Conservation (phyloP, 2,888 invertebrate species). For the Trileptium ribeirensis region DNA sequence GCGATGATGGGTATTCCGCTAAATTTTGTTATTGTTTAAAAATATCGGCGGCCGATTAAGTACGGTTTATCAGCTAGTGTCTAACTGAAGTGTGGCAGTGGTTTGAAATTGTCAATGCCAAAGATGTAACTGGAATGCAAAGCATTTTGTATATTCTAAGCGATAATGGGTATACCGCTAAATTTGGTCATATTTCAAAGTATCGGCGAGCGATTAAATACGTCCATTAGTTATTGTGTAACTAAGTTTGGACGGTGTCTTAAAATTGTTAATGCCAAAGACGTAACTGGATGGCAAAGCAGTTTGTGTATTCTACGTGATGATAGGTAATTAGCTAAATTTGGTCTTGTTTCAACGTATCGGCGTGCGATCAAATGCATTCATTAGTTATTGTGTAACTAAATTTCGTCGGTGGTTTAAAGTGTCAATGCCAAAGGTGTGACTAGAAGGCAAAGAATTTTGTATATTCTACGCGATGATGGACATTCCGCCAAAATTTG, state of each 20-base stretch:
- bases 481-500: constrained; percentile 82
- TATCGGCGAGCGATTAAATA: constrained; percentile 92
- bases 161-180: constrained; percentile 80
- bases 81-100: constrained; percentile 17
- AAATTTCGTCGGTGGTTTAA: constrained; percentile 20
- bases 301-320: no score
- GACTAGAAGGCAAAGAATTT: constrained; percentile 90
- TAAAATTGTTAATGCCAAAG: constrained; percentile 40
- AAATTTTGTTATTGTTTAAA: constrained; percentile 94
- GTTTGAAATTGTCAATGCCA: no score
- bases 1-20: constrained; percentile 81
- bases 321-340: no score
- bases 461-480: constrained; percentile 71
- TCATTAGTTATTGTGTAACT: constrained; percentile 52
- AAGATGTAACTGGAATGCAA: no score
- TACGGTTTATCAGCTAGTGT: constrained; percentile 62
- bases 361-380: constrained; percentile 92
- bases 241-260: constrained; percentile 15
- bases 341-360: no score
- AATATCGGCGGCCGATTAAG: constrained; percentile 88
- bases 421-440: no score
- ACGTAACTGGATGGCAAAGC: no score
- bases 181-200: constrained; percentile 95
- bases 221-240: constrained; percentile 59
- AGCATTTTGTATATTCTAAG: constrained; percentile 76